Conservation (phyloP, 2,888 invertebrate species). For the Ectobius pallidus region DNA sequence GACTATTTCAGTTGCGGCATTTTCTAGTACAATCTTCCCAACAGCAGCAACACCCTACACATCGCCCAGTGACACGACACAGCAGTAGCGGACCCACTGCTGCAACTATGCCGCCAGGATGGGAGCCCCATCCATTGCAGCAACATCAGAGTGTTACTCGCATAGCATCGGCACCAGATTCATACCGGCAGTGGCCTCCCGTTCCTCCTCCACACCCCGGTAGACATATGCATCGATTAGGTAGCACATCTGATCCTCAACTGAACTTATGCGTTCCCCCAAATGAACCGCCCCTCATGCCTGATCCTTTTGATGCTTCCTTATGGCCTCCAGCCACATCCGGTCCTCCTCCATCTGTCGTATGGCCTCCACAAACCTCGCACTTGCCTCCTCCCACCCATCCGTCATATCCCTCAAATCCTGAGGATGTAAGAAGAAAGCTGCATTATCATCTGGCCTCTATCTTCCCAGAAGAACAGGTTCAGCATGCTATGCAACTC, state of each 20-base stretch:
- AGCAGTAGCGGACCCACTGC: conserved; percentile 27
- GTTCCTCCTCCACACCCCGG: conserved; percentile 48
- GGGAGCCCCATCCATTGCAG: conserved; percentile 48
- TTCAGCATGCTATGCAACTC: conserved; percentile 84
- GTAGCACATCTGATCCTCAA: conserved; percentile 68
- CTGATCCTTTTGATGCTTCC: conserved; percentile 43
- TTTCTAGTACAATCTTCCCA: conserved; percentile 44
- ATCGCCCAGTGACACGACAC: conserved; percentile 41
- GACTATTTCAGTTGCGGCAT: conserved; percentile 60
- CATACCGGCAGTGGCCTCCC: conserved; percentile 59
- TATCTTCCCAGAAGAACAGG: conserved; percentile 89
- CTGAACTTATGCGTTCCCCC: conserved; percentile 61
- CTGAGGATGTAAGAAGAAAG: conserved; percentile 73
- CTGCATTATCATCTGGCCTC: conserved; percentile 89
- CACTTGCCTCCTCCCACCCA: conserved; percentile 51
- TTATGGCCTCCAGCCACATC: conserved; percentile 45
- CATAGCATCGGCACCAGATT: conserved; percentile 76
- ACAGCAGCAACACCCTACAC: conserved; percentile 46
- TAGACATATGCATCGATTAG: conserved; percentile 57
- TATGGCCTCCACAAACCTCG: conserved; percentile 35
- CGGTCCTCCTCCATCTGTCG: conserved; percentile 51
- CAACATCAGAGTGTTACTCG: conserved; percentile 71
- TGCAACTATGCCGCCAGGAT: conserved; percentile 43
- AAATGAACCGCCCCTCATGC: conserved; percentile 34
- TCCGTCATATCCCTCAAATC: conserved; percentile 49